Conservation (phyloP, 2,888 invertebrate species). For the Halocaridina rubra region DNA sequence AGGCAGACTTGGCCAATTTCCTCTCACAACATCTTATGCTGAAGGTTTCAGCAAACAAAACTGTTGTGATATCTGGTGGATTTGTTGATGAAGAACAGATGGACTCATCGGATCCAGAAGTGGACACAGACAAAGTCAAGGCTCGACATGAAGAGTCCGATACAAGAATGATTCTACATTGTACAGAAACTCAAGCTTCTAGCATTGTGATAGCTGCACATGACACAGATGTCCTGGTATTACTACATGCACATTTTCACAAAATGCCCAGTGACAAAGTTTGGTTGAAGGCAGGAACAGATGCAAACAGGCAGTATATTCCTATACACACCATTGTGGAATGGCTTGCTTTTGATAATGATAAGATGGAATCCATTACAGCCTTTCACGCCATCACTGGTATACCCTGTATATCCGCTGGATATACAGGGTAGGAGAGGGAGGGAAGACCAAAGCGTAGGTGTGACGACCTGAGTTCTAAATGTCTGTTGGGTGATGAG, state of each 20-base stretch:
- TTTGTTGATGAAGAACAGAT: background rate
- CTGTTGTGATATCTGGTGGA: too few species aligned
- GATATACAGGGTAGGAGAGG: too few species aligned
- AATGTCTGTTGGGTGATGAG: too few species aligned
- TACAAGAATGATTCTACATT: background rate
- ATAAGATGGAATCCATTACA: background rate
- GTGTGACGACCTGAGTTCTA: too few species aligned
- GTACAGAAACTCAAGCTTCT: background rate
- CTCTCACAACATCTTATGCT: background rate
- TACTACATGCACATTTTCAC: constrained; percentile 5
- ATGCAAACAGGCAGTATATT: background rate
- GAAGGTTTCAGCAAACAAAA: background rate
- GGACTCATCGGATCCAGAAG: background rate
- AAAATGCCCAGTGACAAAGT: background rate
- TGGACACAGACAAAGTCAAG: background rate
- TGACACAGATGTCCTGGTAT: constrained; percentile 4
- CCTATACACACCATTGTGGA: background rate
- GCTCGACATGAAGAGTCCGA: background rate
- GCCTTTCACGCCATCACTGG: background rate
- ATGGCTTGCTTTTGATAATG: background rate
- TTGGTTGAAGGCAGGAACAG: background rate
- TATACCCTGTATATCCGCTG: too few species aligned
- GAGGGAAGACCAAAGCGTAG: too few species aligned
- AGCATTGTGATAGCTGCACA: background rate
- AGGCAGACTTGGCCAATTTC: background rate